Conservation (phyloP, 2,888 invertebrate genomes). For the Euclidia mi region DNA sequence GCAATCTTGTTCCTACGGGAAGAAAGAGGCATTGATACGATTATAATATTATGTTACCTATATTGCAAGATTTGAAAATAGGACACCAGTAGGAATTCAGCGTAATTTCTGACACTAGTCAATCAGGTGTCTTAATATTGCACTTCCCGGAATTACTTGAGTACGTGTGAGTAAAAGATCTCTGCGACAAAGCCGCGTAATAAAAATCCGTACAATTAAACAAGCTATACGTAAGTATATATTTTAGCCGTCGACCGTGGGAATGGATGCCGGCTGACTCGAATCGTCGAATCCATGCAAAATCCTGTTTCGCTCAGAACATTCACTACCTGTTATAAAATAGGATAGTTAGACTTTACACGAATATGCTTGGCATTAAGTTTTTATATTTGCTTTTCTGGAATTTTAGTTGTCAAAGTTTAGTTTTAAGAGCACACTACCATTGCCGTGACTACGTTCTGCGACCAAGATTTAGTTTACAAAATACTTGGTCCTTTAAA, state of each 20-base stretch:
- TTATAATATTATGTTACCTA: no score
- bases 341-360: constrained; percentile 40
- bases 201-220: constrained; percentile 61
- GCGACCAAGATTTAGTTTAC: no score
- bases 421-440: no score
- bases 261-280: constrained; percentile 50
- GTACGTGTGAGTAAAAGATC: constrained; percentile 16
- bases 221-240: constrained; percentile 37
- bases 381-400: constrained; percentile 17
- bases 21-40: no score
- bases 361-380: constrained; percentile 25
- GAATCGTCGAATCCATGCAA: constrained; percentile 62
- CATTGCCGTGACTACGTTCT: no score
- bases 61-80: no score
- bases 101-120: neutral
- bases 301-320: constrained; percentile 60
- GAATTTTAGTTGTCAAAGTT: no score
- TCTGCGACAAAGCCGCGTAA: constrained; percentile 44
- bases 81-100: no score
- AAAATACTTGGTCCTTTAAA: no score
- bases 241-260: constrained; percentile 56
- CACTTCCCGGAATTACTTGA: constrained; percentile 19
- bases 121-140: constrained; percentile 17
- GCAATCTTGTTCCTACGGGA: no score
- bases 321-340: constrained; percentile 50